Percentiles rank a stretch among this genome's conserved stretches.
Evolutionary conservation across 2,797 vertebrate species (phyloP).

Genomic region (Anisognathus igniventris): DNA sequence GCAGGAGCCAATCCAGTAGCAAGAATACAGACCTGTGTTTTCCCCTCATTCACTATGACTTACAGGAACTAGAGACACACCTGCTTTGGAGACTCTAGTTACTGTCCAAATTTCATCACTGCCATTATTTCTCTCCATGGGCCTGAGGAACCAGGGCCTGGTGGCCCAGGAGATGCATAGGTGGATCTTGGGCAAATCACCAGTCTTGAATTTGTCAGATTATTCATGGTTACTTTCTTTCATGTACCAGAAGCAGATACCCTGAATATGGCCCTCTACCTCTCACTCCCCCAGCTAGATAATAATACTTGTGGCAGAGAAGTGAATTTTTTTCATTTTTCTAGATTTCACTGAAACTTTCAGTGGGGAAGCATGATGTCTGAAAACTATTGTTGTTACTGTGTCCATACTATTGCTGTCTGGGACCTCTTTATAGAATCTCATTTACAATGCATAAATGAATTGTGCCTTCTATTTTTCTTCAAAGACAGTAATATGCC

Average conservation of each 20-base stretch:
- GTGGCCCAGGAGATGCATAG: neutral
- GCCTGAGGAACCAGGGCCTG: neutral
- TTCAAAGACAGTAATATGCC: neutral
- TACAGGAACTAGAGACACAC: neutral
- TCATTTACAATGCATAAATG: neutral
- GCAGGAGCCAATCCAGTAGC: rapidly evolving
- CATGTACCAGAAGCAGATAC: neutral
- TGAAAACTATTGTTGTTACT: neutral
- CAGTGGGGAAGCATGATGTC: neutral
- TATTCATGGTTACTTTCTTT: neutral
- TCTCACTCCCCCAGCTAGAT: neutral
- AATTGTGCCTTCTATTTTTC: neutral
- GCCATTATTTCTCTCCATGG: neutral
- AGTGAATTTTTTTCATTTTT: neutral
- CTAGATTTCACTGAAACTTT: neutral
- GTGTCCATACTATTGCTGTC: neutral
- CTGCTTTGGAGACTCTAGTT: neutral
- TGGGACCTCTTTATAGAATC: neutral
- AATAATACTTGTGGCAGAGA: neutral
- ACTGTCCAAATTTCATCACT: neutral
- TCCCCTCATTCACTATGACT: neutral
- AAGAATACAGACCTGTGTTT: neutral
- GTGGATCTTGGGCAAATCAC: neutral
- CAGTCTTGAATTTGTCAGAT: neutral
- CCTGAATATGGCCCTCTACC: neutral